Base-by-base conservation (phyloP, 2,113 vertebrate genomes). In the Apeltes quadracus region DNA sequence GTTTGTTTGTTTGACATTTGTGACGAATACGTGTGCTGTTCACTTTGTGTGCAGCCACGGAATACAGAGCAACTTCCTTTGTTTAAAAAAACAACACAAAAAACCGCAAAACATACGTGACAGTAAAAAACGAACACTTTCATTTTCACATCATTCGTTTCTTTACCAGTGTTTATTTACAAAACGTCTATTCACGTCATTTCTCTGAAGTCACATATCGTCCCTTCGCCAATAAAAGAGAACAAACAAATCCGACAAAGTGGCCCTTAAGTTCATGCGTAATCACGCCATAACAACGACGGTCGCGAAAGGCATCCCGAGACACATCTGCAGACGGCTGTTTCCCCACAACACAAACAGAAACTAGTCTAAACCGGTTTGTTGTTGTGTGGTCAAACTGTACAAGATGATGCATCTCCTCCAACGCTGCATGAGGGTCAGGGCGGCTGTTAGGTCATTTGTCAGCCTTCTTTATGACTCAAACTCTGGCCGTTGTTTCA, bases 171-270 rank as follows among this genome's bases (percentile, higher is more conserved):
- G 12, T 48, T 53, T 62, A 54, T 34, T 79, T 57, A 82, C 75
- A 68, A 10, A 12, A 3, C 41, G 70, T 69, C 69, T 61, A 16
- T 61, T 34, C 38, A 79, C 81, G 78, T 81, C 79, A 8, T 32
- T 34, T 34, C 72, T 36, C 82, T 78, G 44, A 78, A 69, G 71
- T 63, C 71, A 61, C n/a, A 20, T 25, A 14, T 46, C 59, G 53
- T 38, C n/a, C 36, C 11, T 36, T 46, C 36, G 16, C 67, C 56
- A 43, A 62, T 48, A 41, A 55, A 56, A 76, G 71, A 76, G 32
- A 84, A 85, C 2, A 44, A 20, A 53, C 7, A 25, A 85, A 72
- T 61, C 32, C 72, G 9, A 55, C 34, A 58, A n/a, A 41, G 61
- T 15, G 50, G 20, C 8, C 57, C 59, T 61, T 41, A 11, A 34